phyloP scores from a whole-genome alignment of 2,113 vertebrate genomes.

The Eubucco bourcierii region DNA sequence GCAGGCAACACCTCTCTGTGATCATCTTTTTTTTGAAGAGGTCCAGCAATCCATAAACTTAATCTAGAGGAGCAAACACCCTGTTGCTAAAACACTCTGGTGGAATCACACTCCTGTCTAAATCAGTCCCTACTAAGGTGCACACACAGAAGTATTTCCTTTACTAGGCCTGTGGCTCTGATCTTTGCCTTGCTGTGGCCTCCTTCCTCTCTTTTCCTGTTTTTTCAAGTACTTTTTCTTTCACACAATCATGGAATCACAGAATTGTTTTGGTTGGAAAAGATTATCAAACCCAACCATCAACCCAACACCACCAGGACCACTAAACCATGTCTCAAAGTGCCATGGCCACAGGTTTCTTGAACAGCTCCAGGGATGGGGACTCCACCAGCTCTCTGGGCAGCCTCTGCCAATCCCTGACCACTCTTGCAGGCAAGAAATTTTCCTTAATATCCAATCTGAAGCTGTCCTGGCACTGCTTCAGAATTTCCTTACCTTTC shows the following conservation, averaged over 20 bases:
- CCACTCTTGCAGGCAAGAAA: no score
- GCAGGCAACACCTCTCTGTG: slow-evolving; percentile 38
- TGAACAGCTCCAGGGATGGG: no score
- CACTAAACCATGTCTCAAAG: no score
- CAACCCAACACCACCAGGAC: no score
- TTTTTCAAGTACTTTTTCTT: not conserved
- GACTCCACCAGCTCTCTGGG: no score
- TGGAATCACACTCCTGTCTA: not conserved
- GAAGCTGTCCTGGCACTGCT: not conserved
- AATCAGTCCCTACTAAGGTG: not conserved
- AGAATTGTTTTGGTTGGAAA: no score
- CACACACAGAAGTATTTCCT: not conserved
- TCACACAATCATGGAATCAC: no score
- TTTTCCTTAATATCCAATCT: no score
- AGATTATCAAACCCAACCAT: no score
- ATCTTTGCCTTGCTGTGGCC: not conserved
- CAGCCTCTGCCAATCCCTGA: no score
- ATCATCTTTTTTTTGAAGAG: slow-evolving; percentile 39
- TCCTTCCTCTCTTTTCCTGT: not conserved
- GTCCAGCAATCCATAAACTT: slow-evolving; percentile 28
- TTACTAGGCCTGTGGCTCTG: not conserved
- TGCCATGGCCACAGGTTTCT: no score
- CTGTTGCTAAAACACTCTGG: not conserved
- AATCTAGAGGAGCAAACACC: not conserved
- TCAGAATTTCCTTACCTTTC: not conserved